Conservation (phyloP, 2,113 vertebrate species). For the Gavia stellata region DNA sequence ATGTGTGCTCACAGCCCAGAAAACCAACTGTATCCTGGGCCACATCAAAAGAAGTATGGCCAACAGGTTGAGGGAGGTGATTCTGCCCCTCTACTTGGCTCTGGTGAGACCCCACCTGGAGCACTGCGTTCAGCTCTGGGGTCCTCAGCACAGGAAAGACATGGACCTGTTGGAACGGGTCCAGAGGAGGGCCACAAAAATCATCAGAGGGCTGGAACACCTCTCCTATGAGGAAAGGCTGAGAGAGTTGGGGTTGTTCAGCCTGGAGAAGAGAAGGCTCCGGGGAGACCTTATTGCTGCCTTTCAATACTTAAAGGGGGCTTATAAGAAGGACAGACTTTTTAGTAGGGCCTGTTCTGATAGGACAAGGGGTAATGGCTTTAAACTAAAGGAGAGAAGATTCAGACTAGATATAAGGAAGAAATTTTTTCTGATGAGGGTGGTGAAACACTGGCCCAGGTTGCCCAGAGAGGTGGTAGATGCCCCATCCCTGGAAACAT, state of each 20-base stretch:
- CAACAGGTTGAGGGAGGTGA: not conserved
- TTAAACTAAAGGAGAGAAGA: not conserved
- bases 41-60: too few relatives aligned
- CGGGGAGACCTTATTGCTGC: not conserved
- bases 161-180: not conserved
- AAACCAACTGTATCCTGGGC: not conserved
- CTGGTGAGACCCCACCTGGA: not conserved
- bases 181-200: not conserved
- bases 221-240: not conserved
- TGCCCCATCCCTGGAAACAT: not conserved
- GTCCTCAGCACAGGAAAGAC: not conserved
- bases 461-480: not conserved
- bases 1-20: not conserved
- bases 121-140: not conserved
- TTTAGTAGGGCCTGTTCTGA: not conserved
- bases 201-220: not conserved
- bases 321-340: not conserved
- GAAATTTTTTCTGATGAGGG: not conserved
- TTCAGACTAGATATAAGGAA: not conserved
- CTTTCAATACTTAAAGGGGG: not conserved
- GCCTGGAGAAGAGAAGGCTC: not conserved
- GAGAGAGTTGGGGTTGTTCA: not conserved
- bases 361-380: not conserved
- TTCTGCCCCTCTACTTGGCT: not conserved
- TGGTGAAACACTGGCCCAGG: not conserved